Base-by-base conservation (phyloP, 2,888 invertebrate species). In the Heliothis peltigera region DNA sequence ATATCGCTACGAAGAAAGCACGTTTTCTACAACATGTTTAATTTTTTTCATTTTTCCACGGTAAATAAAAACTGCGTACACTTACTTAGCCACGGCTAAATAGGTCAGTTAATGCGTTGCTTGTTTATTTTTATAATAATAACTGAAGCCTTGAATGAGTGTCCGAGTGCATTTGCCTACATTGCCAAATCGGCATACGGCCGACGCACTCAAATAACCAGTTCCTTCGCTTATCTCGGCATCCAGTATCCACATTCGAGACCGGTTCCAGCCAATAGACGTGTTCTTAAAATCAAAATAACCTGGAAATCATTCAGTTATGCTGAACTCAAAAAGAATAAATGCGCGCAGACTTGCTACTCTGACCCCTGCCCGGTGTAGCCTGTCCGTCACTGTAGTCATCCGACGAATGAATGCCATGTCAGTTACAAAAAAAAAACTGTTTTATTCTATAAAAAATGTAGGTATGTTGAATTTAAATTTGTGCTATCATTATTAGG, bases 211-310 rank as follows among this genome's bases (percentile, higher is more conserved):
- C 79, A 58, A 74, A 80, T 84, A 91, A 92, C 92, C 86, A 75
- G 92, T 92, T 91, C 73, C 75, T 75, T 79, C 70, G 76, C 78
- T 86, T 87, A 88, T 89, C 86, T 84, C 79, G 75, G 79, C 83
- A 85, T 88, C 84, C 70, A 70, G 79, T 83, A 85, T 88, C 84
- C 70, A 70, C 79, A 79, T 81, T 75, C 69, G 61, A 82, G 84
- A 92, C 91, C 89, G 88, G 91, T 92, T 87, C 57, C 64, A 64
- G 79, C 64, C 79, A 74, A 76, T 82, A 82, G 81, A 79, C 72
- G 70, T 80, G 79, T 71, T 73, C 78, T 72, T 76, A 80, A 76
- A 73, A 83, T 80, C 67, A 77, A 86, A 87, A 81, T 83, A 84
- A 79, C 73, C 80, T 83, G 84, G 80, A 87, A 85, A 82, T 80